phyloP scores from a whole-genome alignment of 2,113 vertebrate genomes.

The Callionymus lyra region DNA sequence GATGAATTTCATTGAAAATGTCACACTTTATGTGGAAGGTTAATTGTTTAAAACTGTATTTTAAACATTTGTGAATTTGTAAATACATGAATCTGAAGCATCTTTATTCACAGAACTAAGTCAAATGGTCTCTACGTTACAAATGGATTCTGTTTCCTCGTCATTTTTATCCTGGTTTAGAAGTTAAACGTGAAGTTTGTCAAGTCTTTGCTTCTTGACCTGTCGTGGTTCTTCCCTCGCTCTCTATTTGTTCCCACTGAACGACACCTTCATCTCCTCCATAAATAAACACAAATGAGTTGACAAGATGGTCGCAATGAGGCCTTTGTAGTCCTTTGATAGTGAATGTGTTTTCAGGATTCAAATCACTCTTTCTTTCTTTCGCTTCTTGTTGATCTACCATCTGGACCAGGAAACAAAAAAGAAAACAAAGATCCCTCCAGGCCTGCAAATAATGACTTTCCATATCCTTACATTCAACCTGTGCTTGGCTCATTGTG shows the following conservation, averaged over 20 bases:
- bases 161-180: too few species aligned
- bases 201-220: too few species aligned
- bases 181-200: too few species aligned
- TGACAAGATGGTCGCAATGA: conserved; percentile 44
- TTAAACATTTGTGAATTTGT: too few species aligned
- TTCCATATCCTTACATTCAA: conserved; percentile 56
- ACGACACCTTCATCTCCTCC: conserved; percentile 27
- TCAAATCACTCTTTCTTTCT: conserved; percentile 35
- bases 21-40: too few species aligned
- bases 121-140: too few species aligned
- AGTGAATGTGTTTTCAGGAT: conserved; percentile 37
- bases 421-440: conserved; percentile 46
- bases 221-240: conserved; percentile 2
- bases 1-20: too few species aligned
- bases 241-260: conserved; percentile 13
- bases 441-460: conserved; percentile 65
- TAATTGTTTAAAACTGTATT: too few species aligned
- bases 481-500: conserved; percentile 48
- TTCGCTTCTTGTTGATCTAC: conserved; percentile 49
- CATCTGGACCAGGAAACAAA: conserved; percentile 54
- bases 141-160: too few species aligned
- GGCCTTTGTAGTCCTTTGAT: conserved; percentile 45
- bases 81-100: too few species aligned
- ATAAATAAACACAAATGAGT: conserved; percentile 55
- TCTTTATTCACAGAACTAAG: too few species aligned